Evolutionary conservation across 1,140 invertebrate species (phyloP).

Genomic region (Drosophila novamexicana): DNA sequence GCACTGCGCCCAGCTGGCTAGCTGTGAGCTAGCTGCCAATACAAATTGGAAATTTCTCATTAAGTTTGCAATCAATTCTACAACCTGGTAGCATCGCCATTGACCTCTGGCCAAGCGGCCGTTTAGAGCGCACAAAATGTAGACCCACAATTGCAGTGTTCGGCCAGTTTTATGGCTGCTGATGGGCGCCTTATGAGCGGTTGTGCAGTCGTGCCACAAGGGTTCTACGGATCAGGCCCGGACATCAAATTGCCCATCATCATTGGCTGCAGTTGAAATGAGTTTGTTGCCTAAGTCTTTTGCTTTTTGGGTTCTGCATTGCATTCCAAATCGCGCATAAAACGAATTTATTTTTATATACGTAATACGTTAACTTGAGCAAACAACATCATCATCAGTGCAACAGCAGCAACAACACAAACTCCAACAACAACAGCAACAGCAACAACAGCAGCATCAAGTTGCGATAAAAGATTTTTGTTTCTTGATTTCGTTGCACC

Average conservation of each 20-base stretch:
- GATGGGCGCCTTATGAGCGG: slow-evolving; percentile 41
- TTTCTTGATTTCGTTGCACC: slow-evolving; percentile 78
- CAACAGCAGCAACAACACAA: slow-evolving; percentile 44
- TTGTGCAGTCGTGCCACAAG: slow-evolving; percentile 39
- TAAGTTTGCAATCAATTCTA: slow-evolving; percentile 37
- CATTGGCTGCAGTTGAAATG: slow-evolving; percentile 36
- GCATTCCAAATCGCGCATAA: slow-evolving; percentile 45
- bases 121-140: slow-evolving; percentile 13
- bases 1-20: neutral
- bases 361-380: slow-evolving; percentile 30
- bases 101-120: slow-evolving; percentile 30
- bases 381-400: slow-evolving; percentile 54
- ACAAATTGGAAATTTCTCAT: slow-evolving; percentile 47
- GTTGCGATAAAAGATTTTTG: slow-evolving; percentile 72
- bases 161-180: slow-evolving; percentile 40
- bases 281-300: slow-evolving; percentile 68
- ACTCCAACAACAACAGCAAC: slow-evolving; percentile 28
- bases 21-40: slow-evolving; percentile 10
- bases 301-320: slow-evolving; percentile 31
- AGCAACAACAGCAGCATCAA: slow-evolving; percentile 31
- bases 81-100: slow-evolving; percentile 23
- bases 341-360: slow-evolving; percentile 59
- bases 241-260: slow-evolving; percentile 60
- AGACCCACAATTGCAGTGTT: slow-evolving; percentile 23
- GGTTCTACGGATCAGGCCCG: slow-evolving; percentile 5